These are phyloP conservation scores for Limnephilus rhombicus DNA, from an alignment of 2,888 invertebrate species.

Conservation along the genomic window DNA sequence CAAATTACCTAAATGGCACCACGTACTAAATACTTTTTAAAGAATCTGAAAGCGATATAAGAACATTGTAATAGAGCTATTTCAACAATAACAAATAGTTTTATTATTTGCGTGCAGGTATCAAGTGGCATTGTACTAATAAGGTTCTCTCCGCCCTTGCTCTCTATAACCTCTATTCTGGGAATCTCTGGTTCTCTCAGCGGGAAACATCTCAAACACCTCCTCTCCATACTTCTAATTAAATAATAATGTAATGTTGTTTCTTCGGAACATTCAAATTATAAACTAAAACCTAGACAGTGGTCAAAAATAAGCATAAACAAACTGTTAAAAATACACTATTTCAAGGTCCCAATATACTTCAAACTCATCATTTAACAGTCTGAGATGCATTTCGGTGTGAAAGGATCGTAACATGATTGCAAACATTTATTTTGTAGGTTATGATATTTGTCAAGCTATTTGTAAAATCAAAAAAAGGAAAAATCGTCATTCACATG, in stretches of 20 bases:
- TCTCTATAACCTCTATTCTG: neutral
- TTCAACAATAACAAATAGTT: slow-evolving; percentile 9
- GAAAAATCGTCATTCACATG: neutral
- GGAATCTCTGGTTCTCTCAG: slow-evolving; percentile 26
- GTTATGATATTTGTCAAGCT: neutral
- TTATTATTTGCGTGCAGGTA: slow-evolving; percentile 8
- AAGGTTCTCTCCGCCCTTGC: neutral
- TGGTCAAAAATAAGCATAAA: slow-evolving; percentile 35
- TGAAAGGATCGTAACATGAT: neutral
- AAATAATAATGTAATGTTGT: slow-evolving; percentile 36
- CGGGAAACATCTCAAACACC: neutral
- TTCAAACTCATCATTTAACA: neutral
- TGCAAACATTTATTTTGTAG: neutral
- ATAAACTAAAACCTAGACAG: slow-evolving; percentile 36
- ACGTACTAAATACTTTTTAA: slow-evolving; percentile 47
- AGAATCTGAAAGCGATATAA: slow-evolving; percentile 10
- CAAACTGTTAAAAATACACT: slow-evolving; percentile 28
- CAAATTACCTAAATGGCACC: slow-evolving; percentile 50
- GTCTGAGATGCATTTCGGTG: neutral
- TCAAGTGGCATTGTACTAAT: slow-evolving; percentile 2
- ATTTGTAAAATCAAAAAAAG: neutral
- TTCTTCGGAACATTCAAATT: slow-evolving; percentile 37
- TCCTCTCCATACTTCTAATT: neutral
- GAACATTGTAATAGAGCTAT: slow-evolving; percentile 37
- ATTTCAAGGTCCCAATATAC: neutral